Evolutionary conservation across 2,113 vertebrate genomes (phyloP).

Genomic region (Cricetomys ansorgei): DNA sequence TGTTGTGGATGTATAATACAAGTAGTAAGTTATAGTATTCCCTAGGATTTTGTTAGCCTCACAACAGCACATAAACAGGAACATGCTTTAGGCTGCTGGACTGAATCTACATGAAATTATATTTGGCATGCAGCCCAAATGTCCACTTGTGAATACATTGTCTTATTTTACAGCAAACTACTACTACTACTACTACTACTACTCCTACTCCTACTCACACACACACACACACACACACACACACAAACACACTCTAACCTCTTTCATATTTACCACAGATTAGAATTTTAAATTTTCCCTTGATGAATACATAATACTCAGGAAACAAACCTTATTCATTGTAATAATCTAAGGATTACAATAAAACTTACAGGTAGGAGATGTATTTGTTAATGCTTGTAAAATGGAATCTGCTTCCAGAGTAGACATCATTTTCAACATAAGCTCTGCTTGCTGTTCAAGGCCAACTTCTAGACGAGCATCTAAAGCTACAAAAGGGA

Average conservation of each 20-base stretch:
- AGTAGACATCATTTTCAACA: conserved; percentile 99
- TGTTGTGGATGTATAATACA: neutral
- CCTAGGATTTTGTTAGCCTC: neutral
- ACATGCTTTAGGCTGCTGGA: neutral
- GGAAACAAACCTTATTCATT: neutral
- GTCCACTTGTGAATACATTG: neutral
- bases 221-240: too few species aligned
- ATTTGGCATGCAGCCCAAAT: neutral
- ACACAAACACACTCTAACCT: neutral
- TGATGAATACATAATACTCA: neutral
- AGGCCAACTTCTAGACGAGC: conserved; percentile 98
- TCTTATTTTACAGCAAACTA: neutral
- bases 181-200: too few species aligned
- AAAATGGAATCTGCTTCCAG: conserved; percentile 98
- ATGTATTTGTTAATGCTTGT: conserved; percentile 96
- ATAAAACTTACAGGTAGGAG: conserved; percentile 92
- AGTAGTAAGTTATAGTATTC: neutral
- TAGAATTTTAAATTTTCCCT: neutral
- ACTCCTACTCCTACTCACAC: too few species aligned
- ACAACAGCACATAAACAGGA: neutral
- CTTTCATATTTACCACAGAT: neutral
- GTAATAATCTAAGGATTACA: neutral
- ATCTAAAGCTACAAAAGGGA: conserved; percentile 91
- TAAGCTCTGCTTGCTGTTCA: conserved; percentile 98
- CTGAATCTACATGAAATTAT: neutral